These are phyloP conservation scores for Colinus virginianus DNA, from an alignment of 2,113 vertebrate species.

Conservation along the genomic window DNA sequence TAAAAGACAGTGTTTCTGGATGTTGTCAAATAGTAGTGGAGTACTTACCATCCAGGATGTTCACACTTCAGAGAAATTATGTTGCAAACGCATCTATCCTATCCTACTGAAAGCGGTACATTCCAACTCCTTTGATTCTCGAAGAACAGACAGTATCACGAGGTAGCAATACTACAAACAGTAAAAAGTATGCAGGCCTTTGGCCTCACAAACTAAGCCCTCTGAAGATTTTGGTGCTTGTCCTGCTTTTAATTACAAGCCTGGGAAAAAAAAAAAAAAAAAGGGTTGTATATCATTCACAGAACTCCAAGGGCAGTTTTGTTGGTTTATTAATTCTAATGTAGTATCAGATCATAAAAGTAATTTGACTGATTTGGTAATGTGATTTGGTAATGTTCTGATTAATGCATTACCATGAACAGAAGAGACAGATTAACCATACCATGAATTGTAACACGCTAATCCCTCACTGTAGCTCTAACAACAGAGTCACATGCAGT, in stretches of 20 bases:
- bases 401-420: constrained; percentile 61
- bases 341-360: constrained; percentile 37
- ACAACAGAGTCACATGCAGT: constrained; percentile 57
- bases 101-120: neutral
- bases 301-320: constrained; percentile 16
- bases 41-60: neutral
- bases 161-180: neutral
- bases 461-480: constrained; percentile 38
- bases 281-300: neutral
- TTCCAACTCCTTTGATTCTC: neutral
- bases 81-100: neutral
- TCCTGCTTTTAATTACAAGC: neutral
- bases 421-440: constrained; percentile 64
- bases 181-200: neutral
- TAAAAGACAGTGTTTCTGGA: neutral
- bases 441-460: constrained; percentile 14
- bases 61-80: neutral
- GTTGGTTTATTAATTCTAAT: constrained; percentile 51
- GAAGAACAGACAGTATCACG: neutral
- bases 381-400: constrained; percentile 51
- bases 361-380: constrained; percentile 58
- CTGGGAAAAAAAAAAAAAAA: constrained; percentile 4
- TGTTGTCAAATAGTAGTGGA: neutral
- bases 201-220: neutral
- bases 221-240: neutral